phyloP scores from a whole-genome alignment of 2,888 invertebrate genomes.

The Pyrgus malvae region DNA sequence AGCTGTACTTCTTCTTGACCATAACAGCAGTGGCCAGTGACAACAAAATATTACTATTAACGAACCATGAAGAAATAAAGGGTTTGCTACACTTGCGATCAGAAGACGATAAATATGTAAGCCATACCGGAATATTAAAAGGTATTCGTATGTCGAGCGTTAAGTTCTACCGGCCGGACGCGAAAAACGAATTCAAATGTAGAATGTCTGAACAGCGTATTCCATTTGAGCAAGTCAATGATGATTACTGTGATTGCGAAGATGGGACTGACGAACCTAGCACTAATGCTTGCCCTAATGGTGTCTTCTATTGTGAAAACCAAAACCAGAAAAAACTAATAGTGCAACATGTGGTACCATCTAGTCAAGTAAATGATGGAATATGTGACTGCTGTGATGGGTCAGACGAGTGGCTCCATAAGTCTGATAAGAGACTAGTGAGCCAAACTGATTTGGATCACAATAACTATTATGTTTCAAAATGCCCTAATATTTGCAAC shows the following conservation, averaged over 20 bases:
- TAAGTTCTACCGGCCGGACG: conserved; percentile 62
- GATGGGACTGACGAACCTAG: conserved; percentile 91
- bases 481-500: conserved; percentile 56
- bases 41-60: conserved; percentile 50
- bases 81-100: conserved; percentile 53
- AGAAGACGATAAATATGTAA: conserved; percentile 63
- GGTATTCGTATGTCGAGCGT: conserved; percentile 63
- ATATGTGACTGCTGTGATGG: conserved; percentile 97
- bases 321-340: conserved; percentile 66
- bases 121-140: conserved; percentile 62
- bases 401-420: conserved; percentile 88
- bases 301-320: conserved; percentile 90
- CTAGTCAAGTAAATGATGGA: conserved; percentile 94
- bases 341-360: conserved; percentile 77
- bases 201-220: conserved; percentile 58
- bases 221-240: conserved; percentile 83
- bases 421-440: conserved; percentile 45
- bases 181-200: conserved; percentile 67
- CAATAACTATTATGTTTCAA: conserved; percentile 56
- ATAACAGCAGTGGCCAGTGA: conserved; percentile 56
- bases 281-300: conserved; percentile 93
- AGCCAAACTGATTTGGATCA: conserved; percentile 55
- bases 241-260: conserved; percentile 93
- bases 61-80: conserved; percentile 49
- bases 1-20: conserved; percentile 67